Evolutionary conservation across 1,140 invertebrate species (phyloP), one percentile per base, ranked within the genome.

Genomic region (Antheraea pernyi): DNA sequence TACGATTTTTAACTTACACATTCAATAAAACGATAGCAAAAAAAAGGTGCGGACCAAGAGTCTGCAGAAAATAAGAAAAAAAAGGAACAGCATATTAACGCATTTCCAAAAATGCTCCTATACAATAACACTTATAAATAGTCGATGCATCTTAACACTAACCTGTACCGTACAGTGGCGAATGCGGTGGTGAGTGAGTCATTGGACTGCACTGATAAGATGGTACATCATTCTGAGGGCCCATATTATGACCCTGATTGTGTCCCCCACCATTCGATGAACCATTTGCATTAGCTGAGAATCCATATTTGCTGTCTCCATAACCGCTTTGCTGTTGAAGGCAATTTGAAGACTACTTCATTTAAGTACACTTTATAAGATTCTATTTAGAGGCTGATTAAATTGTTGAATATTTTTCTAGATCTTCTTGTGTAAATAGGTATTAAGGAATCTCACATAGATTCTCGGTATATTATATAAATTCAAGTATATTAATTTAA

Each of bases 251-350:
- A 4, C 72, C 70, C 61, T 80, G 77, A 36, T 60, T 76, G 61
- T 78, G 80, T 1, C 67, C 77, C 2, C 68, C 19, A 8, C 79
- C 81, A 58, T 86, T 83, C 8, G 76, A 59, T 9, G 69, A 65
- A 3, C 82, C 85, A 30, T 85, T 88, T 18, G 75, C 79, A 65
- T 78, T 86, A 7, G 82, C 78, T 8, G 87, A 81, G 81, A 95
- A 95, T 4, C 95, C 94, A 71, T 95, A 95, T 76, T 95, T 95
- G 83, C 93, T 95, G 78, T 95, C 94, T 19, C 85, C 86, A 70
- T 93, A 93, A 7, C 87, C 90, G 69, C 88, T 84, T 83, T 93
- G 88, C 84, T 89, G 76, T 79, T 75, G 58, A 46, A 61, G n/a
- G 30, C 0, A 61, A 22, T 22, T 36, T 61, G 10, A 36, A 61